Conservation (phyloP, 1,140 invertebrate genomes). For the Heliconius himera region DNA sequence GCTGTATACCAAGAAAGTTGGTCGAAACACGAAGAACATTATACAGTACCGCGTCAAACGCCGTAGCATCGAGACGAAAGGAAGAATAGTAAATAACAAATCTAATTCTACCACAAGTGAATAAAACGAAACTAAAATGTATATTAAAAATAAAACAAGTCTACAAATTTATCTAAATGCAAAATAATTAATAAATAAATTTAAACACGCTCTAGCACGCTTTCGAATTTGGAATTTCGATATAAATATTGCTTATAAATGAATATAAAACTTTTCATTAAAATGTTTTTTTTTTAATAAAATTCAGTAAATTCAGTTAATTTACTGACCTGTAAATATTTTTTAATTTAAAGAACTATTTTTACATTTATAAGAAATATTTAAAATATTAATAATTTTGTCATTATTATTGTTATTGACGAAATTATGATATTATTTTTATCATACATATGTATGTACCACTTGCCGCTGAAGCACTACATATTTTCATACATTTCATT, state of each 20-base stretch:
- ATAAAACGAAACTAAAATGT: conserved; percentile 37
- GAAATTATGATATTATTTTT: background rate
- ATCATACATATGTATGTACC: background rate
- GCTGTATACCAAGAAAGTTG: conserved; percentile 55
- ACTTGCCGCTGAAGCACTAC: background rate
- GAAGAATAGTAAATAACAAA: conserved; percentile 56
- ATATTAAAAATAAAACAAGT: conserved; percentile 4
- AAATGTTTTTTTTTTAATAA: background rate
- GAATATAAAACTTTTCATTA: background rate
- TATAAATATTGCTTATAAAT: conserved; percentile 13
- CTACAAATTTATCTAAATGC: conserved; percentile 22
- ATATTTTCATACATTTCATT: background rate
- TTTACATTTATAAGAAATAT: conserved; percentile 8
- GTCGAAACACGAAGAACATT: conserved; percentile 44
- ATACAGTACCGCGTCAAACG: conserved; percentile 58
- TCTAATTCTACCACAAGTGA: conserved; percentile 43
- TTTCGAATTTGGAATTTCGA: background rate
- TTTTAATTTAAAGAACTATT: too few species aligned
- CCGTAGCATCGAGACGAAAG: conserved; percentile 42
- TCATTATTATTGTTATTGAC: background rate
- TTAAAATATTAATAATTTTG: conserved; percentile 2
- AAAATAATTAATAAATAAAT: conserved; percentile 21
- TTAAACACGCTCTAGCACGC: conserved; percentile 27
- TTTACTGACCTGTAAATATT: too few species aligned
- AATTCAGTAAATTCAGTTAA: too few species aligned